Evolutionary conservation across 2,113 vertebrate species (phyloP).

Genomic region (Delphinapterus leucas): DNA sequence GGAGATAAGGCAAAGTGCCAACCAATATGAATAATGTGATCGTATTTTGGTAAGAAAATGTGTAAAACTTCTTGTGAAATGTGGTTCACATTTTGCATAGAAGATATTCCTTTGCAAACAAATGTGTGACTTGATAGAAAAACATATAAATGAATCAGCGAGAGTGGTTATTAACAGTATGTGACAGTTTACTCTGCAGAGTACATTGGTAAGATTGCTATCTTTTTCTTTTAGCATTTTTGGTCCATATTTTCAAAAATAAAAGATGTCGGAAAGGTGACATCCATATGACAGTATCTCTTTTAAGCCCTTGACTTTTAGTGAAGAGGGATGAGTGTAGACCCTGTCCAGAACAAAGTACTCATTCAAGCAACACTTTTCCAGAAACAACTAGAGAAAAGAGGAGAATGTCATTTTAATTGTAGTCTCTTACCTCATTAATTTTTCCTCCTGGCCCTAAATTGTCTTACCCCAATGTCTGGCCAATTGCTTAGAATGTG

Average conservation of each 20-base stretch:
- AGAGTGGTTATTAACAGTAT: not conserved
- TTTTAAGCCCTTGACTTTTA: not conserved
- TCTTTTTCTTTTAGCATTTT: not conserved
- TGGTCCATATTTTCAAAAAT: not conserved
- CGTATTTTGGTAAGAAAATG: not conserved
- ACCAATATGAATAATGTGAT: not conserved
- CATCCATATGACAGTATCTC: not conserved
- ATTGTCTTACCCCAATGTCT: fast-evolving
- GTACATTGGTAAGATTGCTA: not conserved
- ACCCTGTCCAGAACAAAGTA: not conserved
- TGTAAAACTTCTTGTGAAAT: not conserved
- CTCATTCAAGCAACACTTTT: not conserved
- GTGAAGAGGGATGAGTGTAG: not conserved
- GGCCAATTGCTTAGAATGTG: not conserved
- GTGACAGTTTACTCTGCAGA: not conserved
- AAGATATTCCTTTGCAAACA: not conserved
- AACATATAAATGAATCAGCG: not conserved
- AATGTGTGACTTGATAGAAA: not conserved
- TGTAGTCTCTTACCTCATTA: not conserved
- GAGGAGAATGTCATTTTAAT: not conserved
- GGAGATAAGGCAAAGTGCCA: not conserved
- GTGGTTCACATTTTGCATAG: not conserved
- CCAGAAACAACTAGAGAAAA: not conserved
- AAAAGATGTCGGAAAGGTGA: not conserved
- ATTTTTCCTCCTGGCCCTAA: not conserved